These are phyloP conservation scores for Ceratina calcarata DNA, from an alignment of 1,140 invertebrate species.

Conservation along the genomic window DNA sequence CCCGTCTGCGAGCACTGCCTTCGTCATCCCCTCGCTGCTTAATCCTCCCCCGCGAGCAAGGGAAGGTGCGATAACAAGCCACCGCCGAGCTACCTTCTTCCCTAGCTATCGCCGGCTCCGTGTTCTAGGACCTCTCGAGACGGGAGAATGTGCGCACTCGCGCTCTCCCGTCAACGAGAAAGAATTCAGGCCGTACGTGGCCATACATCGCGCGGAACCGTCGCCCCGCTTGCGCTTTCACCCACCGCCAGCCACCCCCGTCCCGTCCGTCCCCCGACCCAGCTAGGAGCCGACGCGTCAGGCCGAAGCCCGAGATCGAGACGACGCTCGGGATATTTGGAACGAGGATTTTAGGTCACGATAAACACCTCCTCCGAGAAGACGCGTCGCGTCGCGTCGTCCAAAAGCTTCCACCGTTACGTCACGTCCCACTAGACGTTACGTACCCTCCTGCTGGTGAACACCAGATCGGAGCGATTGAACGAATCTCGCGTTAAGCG, in stretches of 20 bases:
- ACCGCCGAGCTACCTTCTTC: constrained; percentile 58
- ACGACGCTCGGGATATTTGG: constrained; percentile 15
- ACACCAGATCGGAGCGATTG: too few relatives aligned
- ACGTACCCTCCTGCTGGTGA: too few relatives aligned
- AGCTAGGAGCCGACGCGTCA: too few relatives aligned
- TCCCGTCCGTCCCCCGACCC: too few relatives aligned
- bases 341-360: constrained; percentile 27
- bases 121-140: constrained; percentile 70
- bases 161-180: constrained; percentile 40
- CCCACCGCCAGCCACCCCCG: neutral
- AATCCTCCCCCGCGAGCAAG: constrained; percentile 41
- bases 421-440: too few relatives aligned
- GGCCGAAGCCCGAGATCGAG: constrained; percentile 23
- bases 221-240: neutral
- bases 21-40: constrained; percentile 36
- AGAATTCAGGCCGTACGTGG: constrained; percentile 50
- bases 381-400: too few relatives aligned
- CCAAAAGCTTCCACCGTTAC: too few relatives aligned
- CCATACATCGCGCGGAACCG: constrained; percentile 8
- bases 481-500: too few relatives aligned
- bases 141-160: constrained; percentile 56
- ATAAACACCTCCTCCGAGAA: constrained; percentile 10
- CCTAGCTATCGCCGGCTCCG: constrained; percentile 63
- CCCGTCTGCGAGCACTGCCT: constrained; percentile 32
- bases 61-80: constrained; percentile 72